Evolutionary conservation across 53 echinoderm and acorn worm species (phyloP).

Genomic region (Echinarachnius parma): DNA sequence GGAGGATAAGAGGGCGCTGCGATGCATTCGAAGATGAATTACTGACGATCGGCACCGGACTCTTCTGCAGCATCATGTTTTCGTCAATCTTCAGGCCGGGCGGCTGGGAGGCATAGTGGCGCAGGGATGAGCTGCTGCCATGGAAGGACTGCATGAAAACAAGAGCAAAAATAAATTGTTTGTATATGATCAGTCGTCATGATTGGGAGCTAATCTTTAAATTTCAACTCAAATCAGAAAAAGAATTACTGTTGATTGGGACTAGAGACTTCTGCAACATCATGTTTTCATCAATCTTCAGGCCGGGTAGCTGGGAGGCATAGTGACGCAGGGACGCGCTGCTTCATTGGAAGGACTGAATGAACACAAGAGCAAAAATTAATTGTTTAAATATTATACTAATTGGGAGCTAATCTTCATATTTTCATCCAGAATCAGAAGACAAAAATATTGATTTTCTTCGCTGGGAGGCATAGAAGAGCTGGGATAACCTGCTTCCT

Average conservation of each 20-base stretch:
- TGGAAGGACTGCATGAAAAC: neutral
- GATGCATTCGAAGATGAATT: slow-evolving; percentile 6
- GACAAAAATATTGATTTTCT: too few relatives aligned
- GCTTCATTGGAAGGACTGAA: slow-evolving; percentile 10
- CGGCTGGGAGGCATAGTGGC: neutral
- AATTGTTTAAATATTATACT: neutral
- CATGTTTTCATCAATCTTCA: slow-evolving; percentile 60
- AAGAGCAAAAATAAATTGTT: neutral
- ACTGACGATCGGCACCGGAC: neutral
- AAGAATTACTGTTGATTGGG: neutral
- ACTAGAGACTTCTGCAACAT: slow-evolving; percentile 42
- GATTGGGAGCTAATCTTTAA: too few relatives aligned
- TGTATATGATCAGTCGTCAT: neutral
- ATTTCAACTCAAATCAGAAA: too few relatives aligned
- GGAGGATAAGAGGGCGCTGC: slow-evolving; percentile 74
- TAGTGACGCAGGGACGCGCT: neutral
- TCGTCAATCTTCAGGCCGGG: slow-evolving; percentile 58
- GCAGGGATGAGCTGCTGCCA: slow-evolving; percentile 12
- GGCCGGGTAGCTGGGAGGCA: slow-evolving; percentile 19
- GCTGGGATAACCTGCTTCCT: too few relatives aligned
- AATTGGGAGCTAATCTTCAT: too few relatives aligned
- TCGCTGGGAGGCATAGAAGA: too few relatives aligned
- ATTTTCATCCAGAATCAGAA: too few relatives aligned
- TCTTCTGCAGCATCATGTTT: slow-evolving; percentile 55
- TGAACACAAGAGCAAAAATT: neutral